Evolutionary conservation across 2,113 vertebrate species (phyloP), one percentile per base, ranked within the genome.

Genomic region (Erinaceus europaeus): DNA sequence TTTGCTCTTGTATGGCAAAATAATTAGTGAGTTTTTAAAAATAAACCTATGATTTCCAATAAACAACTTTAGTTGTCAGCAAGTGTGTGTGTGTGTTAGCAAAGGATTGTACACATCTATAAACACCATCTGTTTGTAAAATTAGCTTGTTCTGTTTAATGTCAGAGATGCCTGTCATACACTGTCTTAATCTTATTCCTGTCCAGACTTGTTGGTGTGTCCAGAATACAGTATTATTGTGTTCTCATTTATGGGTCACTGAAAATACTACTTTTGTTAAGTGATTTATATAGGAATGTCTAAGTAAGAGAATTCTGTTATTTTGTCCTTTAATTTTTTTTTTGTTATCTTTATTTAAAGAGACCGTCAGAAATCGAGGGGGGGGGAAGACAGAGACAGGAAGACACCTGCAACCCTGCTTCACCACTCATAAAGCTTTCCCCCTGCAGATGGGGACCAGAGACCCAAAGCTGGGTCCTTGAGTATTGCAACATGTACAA

Each of bases 41-140:
- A 96, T 78, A 71, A 55, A 80, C 84, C 80, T 94, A 40, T 87
- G 88, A 83, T 97, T 97, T 97, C 93, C 96, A 98, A 97, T 97
- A 97, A 97, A 97, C 55, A 89, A 89, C 40, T 89, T 90, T 87
- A 90, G 71, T 87, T 94, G 85, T 89, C 94, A 46, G 25, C 50
- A 65, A 61, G 64, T 95, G 77, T 92, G 44, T 95, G 77, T 92
- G 44, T 93, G 67, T 85, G 90, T 96, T 93, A 25, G 82, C 86
- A 65, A 89, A 64, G 25, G 17, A 18, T 57, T 53, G 52, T 21
- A 83, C 15, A 67, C 32, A 21, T 36, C 21, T 71, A 53, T 89
- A 85, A 88, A 76, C 21, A 38, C n/a, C 34, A 50, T 11, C 75
- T 85, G n/a, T 76, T 86, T 44, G 38, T 21, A 6, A n/a, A 13